A percentile compares a stretch with the other conserved stretches of the same genome.
These are phyloP conservation scores for Notocelia uddmanniana DNA, from an alignment of 2,888 invertebrate genomes.

Conservation along the genomic window DNA sequence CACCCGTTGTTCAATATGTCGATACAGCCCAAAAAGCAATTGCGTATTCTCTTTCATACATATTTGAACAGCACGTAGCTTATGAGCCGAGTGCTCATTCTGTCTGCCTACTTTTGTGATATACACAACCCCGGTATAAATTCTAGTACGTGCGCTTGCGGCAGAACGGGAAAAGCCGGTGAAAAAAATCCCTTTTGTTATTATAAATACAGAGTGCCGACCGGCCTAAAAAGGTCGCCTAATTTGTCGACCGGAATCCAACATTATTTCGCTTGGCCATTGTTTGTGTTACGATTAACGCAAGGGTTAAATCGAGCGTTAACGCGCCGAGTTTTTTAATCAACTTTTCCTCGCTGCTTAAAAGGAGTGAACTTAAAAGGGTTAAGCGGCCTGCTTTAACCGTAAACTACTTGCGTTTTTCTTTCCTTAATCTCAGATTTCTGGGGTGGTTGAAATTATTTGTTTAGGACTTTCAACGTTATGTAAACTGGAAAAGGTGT, in stretches of 20 bases:
- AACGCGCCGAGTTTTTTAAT: constrained; percentile 78
- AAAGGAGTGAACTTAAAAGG: constrained; percentile 76
- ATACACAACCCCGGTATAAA: constrained; percentile 33
- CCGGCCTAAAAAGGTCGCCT: constrained; percentile 78
- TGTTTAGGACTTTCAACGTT: constrained; percentile 29
- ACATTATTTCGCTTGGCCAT: constrained; percentile 79
- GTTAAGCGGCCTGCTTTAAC: constrained; percentile 74
- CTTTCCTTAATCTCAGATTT: constrained; percentile 59
- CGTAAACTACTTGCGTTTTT: constrained; percentile 74
- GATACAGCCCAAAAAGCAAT: constrained; percentile 35
- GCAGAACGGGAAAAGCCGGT: constrained; percentile 43
- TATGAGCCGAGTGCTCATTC: constrained; percentile 16
- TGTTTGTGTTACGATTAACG: constrained; percentile 83
- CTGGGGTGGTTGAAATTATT: constrained; percentile 46
- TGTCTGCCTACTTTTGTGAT: constrained; percentile 25
- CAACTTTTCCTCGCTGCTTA: constrained; percentile 71
- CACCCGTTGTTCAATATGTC: constrained; percentile 34
- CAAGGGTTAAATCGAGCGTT: constrained; percentile 81
- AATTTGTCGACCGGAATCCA: constrained; percentile 83
- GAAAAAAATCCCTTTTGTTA: constrained; percentile 70
- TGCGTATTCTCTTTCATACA: constrained; percentile 33
- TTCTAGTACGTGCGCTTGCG: constrained; percentile 14
- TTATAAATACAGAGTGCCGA: constrained; percentile 65
- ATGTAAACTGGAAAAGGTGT: constrained; percentile 28
- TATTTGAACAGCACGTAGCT: constrained; percentile 31